These are phyloP conservation scores for Dendrocincla tyrannina DNA, from an alignment of 2,797 vertebrate genomes.

Conservation along the genomic window DNA sequence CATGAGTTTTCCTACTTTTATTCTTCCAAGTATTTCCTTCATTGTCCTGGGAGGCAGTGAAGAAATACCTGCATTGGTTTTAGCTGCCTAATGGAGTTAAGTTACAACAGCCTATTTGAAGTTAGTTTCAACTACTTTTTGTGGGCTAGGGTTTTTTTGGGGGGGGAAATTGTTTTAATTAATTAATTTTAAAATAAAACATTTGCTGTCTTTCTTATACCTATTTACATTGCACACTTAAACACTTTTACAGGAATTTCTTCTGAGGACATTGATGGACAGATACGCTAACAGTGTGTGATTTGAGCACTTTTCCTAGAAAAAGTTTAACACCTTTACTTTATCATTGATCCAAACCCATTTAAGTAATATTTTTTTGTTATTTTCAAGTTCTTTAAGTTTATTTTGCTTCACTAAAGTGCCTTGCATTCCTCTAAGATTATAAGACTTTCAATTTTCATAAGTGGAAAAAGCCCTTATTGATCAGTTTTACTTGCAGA, in stretches of 20 bases:
- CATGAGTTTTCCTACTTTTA: neutral
- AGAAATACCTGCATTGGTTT: neutral
- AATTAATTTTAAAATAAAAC: neutral
- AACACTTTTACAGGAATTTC: neutral
- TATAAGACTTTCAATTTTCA: neutral
- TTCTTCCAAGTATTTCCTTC: neutral
- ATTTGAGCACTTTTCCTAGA: neutral
- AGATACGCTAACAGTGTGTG: neutral
- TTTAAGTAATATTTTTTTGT: neutral
- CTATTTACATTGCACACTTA: neutral
- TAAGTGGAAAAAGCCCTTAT: neutral
- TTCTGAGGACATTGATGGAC: neutral
- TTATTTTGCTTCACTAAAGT: neutral
- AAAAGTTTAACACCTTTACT: neutral
- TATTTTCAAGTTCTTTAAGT: neutral
- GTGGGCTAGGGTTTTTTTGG: neutral
- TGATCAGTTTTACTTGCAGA: neutral
- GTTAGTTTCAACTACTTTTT: neutral
- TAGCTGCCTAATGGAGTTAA: neutral
- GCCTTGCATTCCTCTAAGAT: neutral
- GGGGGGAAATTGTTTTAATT: neutral
- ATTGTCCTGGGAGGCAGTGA: neutral
- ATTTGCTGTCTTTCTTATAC: neutral
- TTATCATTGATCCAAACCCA: neutral
- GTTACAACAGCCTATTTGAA: neutral